Evolutionary conservation across 2,888 invertebrate genomes (phyloP).

Genomic region (Byasa hedistus): DNA sequence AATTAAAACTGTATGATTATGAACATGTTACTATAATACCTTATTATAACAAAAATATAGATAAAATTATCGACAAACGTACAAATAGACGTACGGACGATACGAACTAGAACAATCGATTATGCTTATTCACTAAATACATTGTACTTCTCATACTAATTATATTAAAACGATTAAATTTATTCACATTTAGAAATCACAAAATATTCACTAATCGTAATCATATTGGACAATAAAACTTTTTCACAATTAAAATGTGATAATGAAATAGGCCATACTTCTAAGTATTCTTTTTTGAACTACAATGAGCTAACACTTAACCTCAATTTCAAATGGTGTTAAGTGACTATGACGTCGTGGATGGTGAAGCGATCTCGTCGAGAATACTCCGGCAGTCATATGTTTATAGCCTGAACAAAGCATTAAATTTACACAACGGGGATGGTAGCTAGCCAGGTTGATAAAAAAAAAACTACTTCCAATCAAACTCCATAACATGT

Average conservation of each 20-base stretch:
- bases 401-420: no score
- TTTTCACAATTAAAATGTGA: conserved; percentile 25
- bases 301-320: no score
- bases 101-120: conserved; percentile 48
- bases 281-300: conserved; percentile 15
- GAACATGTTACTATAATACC: neutral
- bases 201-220: conserved; percentile 31
- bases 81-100: conserved; percentile 19
- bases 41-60: conserved; percentile 3
- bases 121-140: conserved; percentile 48
- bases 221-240: conserved; percentile 6
- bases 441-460: no score
- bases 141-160: conserved; percentile 52
- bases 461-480: no score
- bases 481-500: no score
- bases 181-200: conserved; percentile 24
- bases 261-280: conserved; percentile 19
- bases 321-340: no score
- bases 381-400: no score
- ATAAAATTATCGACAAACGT: conserved; percentile 1
- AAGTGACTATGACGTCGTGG: no score
- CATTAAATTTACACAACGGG: no score
- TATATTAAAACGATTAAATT: conserved; percentile 2
- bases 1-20: conserved; percentile 30
- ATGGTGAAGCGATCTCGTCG: no score